Evolutionary conservation across 2,888 invertebrate species (phyloP), one percentile per base, ranked within the genome.

Genomic region (Diarsia rubi): DNA sequence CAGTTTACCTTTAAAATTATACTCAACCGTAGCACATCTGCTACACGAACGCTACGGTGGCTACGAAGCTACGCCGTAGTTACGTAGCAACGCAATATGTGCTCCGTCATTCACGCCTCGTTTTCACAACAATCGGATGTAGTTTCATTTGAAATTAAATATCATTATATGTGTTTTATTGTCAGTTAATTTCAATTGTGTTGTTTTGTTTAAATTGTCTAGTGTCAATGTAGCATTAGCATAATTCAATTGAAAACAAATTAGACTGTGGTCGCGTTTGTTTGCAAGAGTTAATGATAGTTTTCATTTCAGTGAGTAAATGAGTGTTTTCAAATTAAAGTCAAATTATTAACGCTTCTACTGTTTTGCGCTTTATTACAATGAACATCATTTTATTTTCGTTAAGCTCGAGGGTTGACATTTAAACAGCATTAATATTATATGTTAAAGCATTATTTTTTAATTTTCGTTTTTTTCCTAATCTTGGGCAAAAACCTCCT

Each of bases 11-110:
- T 67, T 67, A 44, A 64, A 54, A 71, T 45, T 19, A 57, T 64
- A 69, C 49, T 54, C 69, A 72, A 60, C 3, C 79, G 89, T 88
- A 88, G 85, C 88, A 79, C 82, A 86, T 87, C 83, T 86, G 84
- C 81, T 88, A 86, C 87, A 79, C 45, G 66, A 75, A 11, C 14
- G 60, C 79, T 82, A 82, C 75, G 74, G 31, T 31, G 49, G 63
- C 82, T 81, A 75, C 65, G 74, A 14, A 45, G 45, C 44, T 44
- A 79, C 79, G 79, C 42, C 59, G 78, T 83, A 84, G 85, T 81
- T 82, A 84, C 59, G 78, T 83, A 84, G 85, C 82, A 83, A 84
- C 79, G 80, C 82, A 81, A 79, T 81, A 82, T 63, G 68, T 78
- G 85, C 81, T 84, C 72, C 82, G 83, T 84, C 83, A 82, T 84